Evolutionary conservation across 2,797 vertebrate species (phyloP), one percentile per base, ranked within the genome.

Genomic region (Cephalopachus bancanus): DNA sequence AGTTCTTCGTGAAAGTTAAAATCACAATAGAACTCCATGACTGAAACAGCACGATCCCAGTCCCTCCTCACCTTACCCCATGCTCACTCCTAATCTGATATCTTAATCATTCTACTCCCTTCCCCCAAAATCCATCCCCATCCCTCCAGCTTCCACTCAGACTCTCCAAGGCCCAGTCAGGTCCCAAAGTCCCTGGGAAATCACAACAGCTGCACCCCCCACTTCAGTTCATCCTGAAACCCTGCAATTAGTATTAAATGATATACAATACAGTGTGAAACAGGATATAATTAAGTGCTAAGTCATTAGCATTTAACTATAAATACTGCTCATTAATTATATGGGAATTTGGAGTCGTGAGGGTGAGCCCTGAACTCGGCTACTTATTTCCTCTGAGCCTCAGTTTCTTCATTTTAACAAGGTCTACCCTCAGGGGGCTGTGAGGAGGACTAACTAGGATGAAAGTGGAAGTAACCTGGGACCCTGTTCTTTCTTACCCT

Each of bases 161-260:
- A 20, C 44, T 91, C 57, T 55, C 60, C 2, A 26, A 84, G 76
- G n/a, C 44, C 72, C 84, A 81, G 53, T 89, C 62, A 14, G 30
- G 71, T 67, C 60, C 64, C 76, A 10, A 69, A 71, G 64, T 80
- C 87, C 91, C 83, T 67, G 24, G 0, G 24, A 85, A 93, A 37
- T 55, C 74, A 57, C 33, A 6, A 16, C 49, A 57, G 6, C 20
- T 37, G 37, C 71, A 55, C 74, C 3, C 5, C 28, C 87, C 87
- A n/a, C 92, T 87, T 65, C 84, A 57, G 92, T 51, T 92, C 84
- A 65, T 65, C 74, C 65, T 57, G 80, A 97, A 97, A 96, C 76
- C 94, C 94, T 53, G 64, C 44, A 93, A 89, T 95, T 93, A 95
- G 72, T 85, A 91, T 89, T 95, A 93, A 95, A 84, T 89, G 67